Conservation (phyloP, 2,113 vertebrate species). For the Hyla sarda region DNA sequence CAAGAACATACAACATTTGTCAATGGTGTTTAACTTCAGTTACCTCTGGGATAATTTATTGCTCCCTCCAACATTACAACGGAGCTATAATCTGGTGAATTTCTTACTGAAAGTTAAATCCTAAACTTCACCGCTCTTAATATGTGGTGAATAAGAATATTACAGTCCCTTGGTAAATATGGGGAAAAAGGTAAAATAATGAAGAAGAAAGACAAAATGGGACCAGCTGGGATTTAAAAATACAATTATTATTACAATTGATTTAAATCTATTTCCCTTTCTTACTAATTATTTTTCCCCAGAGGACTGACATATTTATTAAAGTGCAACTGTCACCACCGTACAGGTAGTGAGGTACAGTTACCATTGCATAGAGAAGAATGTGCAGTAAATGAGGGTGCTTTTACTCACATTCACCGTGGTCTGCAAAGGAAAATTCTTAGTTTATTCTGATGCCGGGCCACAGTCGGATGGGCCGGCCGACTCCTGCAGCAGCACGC, state of each 20-base stretch:
- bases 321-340: no score
- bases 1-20: constrained; percentile 56
- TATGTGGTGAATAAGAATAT: background rate
- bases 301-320: no score
- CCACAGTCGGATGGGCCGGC: no score
- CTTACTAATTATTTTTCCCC: no score
- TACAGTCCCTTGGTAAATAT: background rate
- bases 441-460: no score
- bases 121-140: background rate
- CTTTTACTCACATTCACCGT: no score
- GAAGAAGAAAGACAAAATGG: background rate
- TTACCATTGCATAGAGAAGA: no score
- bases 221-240: background rate
- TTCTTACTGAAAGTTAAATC: background rate
- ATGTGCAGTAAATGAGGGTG: no score
- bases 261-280: background rate
- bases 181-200: background rate
- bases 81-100: background rate
- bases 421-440: no score
- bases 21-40: constrained; percentile 29
- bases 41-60: background rate
- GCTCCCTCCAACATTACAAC: background rate
- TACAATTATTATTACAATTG: no score
- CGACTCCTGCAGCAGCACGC: no score
- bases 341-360: no score